phyloP scores from a whole-genome alignment of 92 coral and sea anemone species.

The Metridium senile region DNA sequence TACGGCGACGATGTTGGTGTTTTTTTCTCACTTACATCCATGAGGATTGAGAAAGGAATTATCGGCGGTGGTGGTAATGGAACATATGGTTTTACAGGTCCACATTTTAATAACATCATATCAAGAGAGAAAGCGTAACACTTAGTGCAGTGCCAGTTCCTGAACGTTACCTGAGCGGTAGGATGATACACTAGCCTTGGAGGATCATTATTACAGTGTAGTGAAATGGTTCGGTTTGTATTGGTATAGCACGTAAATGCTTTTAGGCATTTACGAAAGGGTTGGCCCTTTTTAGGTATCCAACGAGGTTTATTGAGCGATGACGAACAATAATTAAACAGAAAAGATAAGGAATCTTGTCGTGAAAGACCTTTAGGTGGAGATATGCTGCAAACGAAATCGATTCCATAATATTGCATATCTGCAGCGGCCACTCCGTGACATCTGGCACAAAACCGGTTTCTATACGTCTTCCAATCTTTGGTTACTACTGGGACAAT shows the following conservation, averaged over 20 bases:
- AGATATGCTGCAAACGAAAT: conserved; percentile 23
- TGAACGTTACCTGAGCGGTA: neutral
- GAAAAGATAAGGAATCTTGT: conserved; percentile 10
- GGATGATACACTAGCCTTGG: neutral
- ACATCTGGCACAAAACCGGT: conserved; percentile 28
- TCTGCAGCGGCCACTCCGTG: neutral
- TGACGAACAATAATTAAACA: conserved; percentile 11
- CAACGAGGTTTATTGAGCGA: neutral
- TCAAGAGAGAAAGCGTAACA: neutral
- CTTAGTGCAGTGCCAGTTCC: neutral
- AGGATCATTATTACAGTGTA: neutral
- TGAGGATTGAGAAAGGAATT: conserved; percentile 4
- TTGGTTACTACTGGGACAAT: conserved; percentile 16
- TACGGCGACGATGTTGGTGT: neutral
- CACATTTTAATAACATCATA: neutral
- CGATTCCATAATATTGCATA: neutral
- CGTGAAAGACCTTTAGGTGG: conserved; percentile 16
- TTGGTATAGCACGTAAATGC: neutral
- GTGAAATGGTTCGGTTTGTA: too few relatives aligned
- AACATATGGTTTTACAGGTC: neutral
- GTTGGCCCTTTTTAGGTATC: conserved; percentile 8
- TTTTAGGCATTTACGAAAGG: neutral
- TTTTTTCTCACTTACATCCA: neutral
- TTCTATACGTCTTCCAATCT: conserved; percentile 16
- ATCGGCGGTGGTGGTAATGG: neutral